Conservation (phyloP, 1,140 invertebrate genomes). For the Drosophila sp. region DNA sequence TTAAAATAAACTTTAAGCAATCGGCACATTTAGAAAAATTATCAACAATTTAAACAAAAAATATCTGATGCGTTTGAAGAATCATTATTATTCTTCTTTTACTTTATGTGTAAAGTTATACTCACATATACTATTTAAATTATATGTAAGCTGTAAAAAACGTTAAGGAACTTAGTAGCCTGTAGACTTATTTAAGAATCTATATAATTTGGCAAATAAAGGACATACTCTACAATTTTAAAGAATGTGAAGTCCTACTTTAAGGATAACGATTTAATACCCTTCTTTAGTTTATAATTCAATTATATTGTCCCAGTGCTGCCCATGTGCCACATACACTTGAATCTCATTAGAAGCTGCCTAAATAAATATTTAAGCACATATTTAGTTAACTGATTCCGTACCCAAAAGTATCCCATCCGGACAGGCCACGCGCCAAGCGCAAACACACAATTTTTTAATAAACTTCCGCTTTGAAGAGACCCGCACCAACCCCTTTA, state of each 20-base stretch:
- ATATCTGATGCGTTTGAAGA: too few relatives aligned
- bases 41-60: too few relatives aligned
- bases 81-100: too few relatives aligned
- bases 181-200: too few relatives aligned
- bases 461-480: conserved; percentile 69
- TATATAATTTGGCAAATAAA: too few relatives aligned
- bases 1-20: too few relatives aligned
- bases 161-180: too few relatives aligned
- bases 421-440: conserved; percentile 73
- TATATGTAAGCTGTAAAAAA: too few relatives aligned
- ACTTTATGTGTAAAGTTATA: too few relatives aligned
- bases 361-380: conserved; percentile 75
- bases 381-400: conserved; percentile 83
- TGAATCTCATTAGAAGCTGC: conserved; percentile 73
- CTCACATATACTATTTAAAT: too few relatives aligned
- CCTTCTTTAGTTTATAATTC: conserved; percentile 43
- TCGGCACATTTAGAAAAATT: too few relatives aligned
- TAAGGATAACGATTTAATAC: neutral
- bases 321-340: conserved; percentile 47
- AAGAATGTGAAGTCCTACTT: neutral
- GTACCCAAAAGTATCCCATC: conserved; percentile 24
- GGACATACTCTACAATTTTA: too few relatives aligned
- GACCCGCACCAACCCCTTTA: conserved; percentile 61
- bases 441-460: conserved; percentile 80
- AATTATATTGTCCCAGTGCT: conserved; percentile 36